These are phyloP conservation scores for Poicephalus gulielmi DNA, from an alignment of 2,113 vertebrate species.

Conservation along the genomic window DNA sequence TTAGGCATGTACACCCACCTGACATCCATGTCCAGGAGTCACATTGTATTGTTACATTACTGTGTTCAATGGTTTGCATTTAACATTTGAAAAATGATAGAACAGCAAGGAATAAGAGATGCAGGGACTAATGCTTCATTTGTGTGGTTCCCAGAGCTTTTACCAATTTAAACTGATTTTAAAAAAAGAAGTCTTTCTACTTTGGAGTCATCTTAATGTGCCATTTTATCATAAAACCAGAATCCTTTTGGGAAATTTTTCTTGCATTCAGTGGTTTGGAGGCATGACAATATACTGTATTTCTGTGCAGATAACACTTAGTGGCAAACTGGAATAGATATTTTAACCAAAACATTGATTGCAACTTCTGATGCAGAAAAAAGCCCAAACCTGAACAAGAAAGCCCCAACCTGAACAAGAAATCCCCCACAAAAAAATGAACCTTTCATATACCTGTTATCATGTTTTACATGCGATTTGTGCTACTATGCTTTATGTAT, in stretches of 20 bases:
- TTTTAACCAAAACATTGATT: background rate
- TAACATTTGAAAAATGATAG: constrained; percentile 1
- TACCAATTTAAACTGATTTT: background rate
- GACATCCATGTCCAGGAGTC: background rate
- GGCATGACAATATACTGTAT: background rate
- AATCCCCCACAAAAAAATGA: background rate
- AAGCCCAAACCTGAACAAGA: rapidly evolving
- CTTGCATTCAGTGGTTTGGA: background rate
- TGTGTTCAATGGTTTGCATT: background rate
- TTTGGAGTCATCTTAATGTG: background rate
- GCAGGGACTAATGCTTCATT: background rate
- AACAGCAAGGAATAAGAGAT: background rate
- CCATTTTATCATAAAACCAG: background rate
- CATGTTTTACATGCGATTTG: background rate
- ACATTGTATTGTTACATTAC: background rate
- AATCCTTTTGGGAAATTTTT: background rate
- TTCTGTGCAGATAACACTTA: background rate
- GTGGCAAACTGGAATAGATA: background rate
- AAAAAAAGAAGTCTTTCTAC: background rate
- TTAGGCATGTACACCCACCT: background rate
- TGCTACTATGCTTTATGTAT: background rate
- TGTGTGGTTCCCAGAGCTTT: background rate
- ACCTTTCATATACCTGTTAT: background rate
- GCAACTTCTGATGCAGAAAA: background rate
- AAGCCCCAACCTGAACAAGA: background rate